Base-by-base conservation (phyloP, 2,113 vertebrate species). In the Tamias sibiricus region DNA sequence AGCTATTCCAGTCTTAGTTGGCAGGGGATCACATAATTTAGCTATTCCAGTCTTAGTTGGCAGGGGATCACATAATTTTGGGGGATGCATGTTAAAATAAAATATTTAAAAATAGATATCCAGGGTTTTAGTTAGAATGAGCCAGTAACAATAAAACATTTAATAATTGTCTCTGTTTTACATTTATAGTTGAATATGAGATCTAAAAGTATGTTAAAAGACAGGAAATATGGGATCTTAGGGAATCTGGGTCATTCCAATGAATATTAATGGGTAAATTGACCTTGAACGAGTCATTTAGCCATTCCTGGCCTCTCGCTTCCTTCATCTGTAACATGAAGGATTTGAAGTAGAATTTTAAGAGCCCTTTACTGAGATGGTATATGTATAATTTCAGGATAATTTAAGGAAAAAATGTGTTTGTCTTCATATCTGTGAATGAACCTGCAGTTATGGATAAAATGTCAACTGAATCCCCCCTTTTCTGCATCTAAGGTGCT, bases 21-120 rank as follows among this genome's bases (percentile, higher is more conserved):
- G 98, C 98, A 98, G 97, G 93, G 96, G 98, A 44, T 96, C 97
- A 93, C 75, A 96, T 95, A 91, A 95, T 91, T 97, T 96, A n/a
- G n/a, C n/a, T n/a, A n/a, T n/a, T n/a, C n/a, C n/a, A n/a, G n/a
- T n/a, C n/a, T n/a, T n/a, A n/a, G n/a, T 98, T 98, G 97, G 98
- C 98, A 98, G 97, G 93, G 96, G 98, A 44, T 96, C 97, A 93
- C 75, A 96, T 95, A 91, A 95, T 91, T 97, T 96, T 85, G 75
- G 69, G 84, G 8, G 19, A 95, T 88, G 96, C 96, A 97, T 94
- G 97, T 96, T 98, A 97, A 77, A 97, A 97, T 98, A 97, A 91
- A 71, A 94, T 97, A 96, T 94, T 98, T 98, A 97, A 95, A 96
- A 97, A 95, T 81, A 97, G 59, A 91, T 85, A n/a, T 37, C 87